These are phyloP conservation scores for Meleagris gallopavo DNA, from an alignment of 2,113 vertebrate species.

Conservation along the genomic window DNA sequence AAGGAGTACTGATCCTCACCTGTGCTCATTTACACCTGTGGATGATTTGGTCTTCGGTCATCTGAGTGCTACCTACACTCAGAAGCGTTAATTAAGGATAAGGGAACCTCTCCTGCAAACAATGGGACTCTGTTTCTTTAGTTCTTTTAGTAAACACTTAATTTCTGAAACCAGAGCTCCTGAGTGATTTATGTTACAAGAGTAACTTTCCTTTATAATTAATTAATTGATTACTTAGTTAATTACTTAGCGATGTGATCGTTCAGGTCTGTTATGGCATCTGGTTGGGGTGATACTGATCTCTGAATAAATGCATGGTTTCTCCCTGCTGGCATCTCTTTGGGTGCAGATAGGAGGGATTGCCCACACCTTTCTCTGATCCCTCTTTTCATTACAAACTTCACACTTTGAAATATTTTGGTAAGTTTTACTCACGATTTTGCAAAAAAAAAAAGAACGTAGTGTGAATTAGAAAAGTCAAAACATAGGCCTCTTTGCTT, in stretches of 20 bases:
- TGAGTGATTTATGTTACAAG: conserved; percentile 40
- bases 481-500: neutral
- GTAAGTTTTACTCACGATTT: neutral
- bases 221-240: conserved; percentile 69
- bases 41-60: neutral
- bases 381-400: neutral
- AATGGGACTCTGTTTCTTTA: neutral
- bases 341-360: neutral
- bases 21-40: neutral
- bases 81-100: conserved; percentile 67
- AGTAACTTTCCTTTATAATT: conserved; percentile 69
- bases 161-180: conserved; percentile 60
- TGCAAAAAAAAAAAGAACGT: neutral
- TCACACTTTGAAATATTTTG: neutral
- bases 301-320: neutral
- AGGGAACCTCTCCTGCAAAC: neutral
- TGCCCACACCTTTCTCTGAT: fast-evolving
- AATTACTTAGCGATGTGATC: conserved; percentile 39
- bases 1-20: neutral
- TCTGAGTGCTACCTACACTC: conserved; percentile 1
- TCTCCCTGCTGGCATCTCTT: neutral
- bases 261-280: neutral
- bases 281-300: neutral
- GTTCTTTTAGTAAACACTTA: conserved; percentile 12
- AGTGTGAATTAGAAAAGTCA: neutral